Percentiles rank a stretch among this genome's conserved stretches.
Conservation (phyloP, 2,888 invertebrate species). For the Hydroisotoma schaefferi region DNA sequence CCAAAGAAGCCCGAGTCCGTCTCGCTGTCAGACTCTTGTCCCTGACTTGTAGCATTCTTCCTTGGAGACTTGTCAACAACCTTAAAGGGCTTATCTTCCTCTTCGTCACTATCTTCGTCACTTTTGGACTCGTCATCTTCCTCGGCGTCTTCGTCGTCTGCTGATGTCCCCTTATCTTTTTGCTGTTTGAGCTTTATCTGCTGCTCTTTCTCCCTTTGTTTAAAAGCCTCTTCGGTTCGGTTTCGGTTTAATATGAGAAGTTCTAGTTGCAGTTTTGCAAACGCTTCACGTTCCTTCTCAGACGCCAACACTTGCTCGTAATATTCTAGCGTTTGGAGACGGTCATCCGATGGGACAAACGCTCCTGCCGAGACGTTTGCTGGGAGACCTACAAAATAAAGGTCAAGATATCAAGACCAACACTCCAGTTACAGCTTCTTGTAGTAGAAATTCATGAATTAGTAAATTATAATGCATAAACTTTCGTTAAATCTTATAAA, state of each 20-base stretch:
- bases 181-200: constrained; percentile 6
- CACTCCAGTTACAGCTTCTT: too few species aligned
- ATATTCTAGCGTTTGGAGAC: not conserved
- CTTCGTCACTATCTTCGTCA: constrained; percentile 2
- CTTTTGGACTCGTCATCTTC: constrained; percentile 8
- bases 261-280: not conserved
- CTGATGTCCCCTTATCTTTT: constrained; percentile 7
- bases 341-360: constrained; percentile 27
- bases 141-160: constrained; percentile 13
- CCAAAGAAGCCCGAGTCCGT: not conserved
- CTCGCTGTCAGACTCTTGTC: not conserved
- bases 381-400: constrained; percentile 23
- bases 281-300: not conserved
- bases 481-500: too few species aligned
- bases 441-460: too few species aligned
- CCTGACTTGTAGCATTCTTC: not conserved
- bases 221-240: not conserved
- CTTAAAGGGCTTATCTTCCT: constrained; percentile 10
- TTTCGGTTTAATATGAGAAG: not conserved
- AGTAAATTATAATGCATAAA: too few species aligned
- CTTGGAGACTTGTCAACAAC: not conserved
- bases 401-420: too few species aligned
- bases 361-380: too few species aligned
- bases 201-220: not conserved
- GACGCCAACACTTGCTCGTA: not conserved